Evolutionary conservation across 2,888 invertebrate genomes (phyloP).

Genomic region (Aphelenchoides bicaudatus): DNA sequence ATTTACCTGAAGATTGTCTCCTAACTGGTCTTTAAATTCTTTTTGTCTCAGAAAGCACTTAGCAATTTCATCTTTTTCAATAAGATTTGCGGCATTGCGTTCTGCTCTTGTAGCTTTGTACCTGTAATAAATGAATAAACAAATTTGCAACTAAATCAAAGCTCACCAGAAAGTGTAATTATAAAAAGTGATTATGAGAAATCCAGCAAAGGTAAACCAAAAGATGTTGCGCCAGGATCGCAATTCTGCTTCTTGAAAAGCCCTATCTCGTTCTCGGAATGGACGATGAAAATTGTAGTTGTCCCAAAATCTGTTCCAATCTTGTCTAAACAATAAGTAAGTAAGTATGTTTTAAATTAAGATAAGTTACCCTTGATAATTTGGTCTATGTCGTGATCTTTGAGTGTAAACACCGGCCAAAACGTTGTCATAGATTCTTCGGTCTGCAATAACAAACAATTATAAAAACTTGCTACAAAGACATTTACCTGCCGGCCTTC

Average conservation of each 20-base stretch:
- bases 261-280: too few relatives aligned
- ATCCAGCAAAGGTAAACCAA: slow-evolving; percentile 41
- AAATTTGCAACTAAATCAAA: background rate
- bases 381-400: too few relatives aligned
- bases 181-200: slow-evolving; percentile 40
- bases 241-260: slow-evolving; percentile 19
- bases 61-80: slow-evolving; percentile 53
- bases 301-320: background rate
- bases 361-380: too few relatives aligned
- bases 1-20: slow-evolving; percentile 38
- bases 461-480: background rate
- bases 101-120: too few relatives aligned
- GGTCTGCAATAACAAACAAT: background rate
- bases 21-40: slow-evolving; percentile 35
- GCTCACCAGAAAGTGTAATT: slow-evolving; percentile 49
- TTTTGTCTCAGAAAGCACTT: slow-evolving; percentile 49
- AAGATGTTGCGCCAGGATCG: slow-evolving; percentile 39
- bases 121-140: slow-evolving; percentile 27
- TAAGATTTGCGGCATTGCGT: slow-evolving; percentile 42
- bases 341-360: too few relatives aligned
- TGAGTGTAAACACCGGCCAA: slow-evolving; percentile 1
- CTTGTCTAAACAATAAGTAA: background rate
- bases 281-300: too few relatives aligned
- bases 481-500: slow-evolving; percentile 42
- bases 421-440: background rate